phyloP scores from a whole-genome alignment of 1,140 invertebrate species.

The Brachionus manjavacas region DNA sequence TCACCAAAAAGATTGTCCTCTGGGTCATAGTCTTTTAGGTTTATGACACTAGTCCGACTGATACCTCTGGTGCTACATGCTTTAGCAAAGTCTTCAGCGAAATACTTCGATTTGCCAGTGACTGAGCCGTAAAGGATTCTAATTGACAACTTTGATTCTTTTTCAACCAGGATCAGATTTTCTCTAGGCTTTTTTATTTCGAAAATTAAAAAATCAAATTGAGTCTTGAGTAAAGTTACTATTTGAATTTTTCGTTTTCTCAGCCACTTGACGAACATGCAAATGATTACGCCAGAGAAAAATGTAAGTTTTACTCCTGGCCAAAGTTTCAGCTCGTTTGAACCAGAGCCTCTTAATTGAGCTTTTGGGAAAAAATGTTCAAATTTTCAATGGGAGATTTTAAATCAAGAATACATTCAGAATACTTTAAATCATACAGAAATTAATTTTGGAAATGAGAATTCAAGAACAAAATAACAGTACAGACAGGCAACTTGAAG shows the following conservation, averaged over 20 bases:
- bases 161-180: neutral
- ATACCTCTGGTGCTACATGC: slow-evolving; percentile 46
- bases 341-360: neutral
- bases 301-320: neutral
- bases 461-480: too few relatives aligned
- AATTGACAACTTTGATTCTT: neutral
- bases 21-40: slow-evolving; percentile 56
- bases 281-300: slow-evolving; percentile 5
- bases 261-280: slow-evolving; percentile 14
- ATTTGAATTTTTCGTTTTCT: slow-evolving; percentile 9
- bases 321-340: neutral
- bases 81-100: slow-evolving; percentile 48
- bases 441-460: too few relatives aligned
- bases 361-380: neutral
- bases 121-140: slow-evolving; percentile 28
- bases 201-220: neutral
- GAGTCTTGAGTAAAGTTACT: neutral
- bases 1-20: slow-evolving; percentile 54
- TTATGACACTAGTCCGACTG: neutral
- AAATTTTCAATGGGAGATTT: neutral
- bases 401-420: too few relatives aligned
- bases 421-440: too few relatives aligned
- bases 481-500: too few relatives aligned
- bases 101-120: slow-evolving; percentile 44
- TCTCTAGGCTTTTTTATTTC: neutral